A percentile compares a stretch with the other conserved stretches of the same genome.
phyloP scores from a whole-genome alignment of 2,888 invertebrate genomes.

The Carterocephalus palaemon region DNA sequence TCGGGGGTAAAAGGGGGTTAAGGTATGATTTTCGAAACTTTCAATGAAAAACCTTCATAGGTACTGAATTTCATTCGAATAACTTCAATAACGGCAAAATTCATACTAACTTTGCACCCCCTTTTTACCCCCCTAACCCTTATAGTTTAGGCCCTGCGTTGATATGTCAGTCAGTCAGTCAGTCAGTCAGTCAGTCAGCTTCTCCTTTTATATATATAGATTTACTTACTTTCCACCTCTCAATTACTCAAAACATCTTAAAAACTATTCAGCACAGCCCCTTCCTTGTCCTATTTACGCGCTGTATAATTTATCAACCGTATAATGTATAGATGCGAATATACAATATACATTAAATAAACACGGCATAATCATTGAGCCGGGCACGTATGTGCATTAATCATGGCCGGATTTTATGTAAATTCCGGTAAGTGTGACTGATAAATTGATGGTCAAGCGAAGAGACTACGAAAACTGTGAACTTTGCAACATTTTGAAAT shows the following conservation, averaged over 20 bases:
- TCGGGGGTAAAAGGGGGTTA: too few relatives aligned
- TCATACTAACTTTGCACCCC: too few relatives aligned
- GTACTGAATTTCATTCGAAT: too few relatives aligned
- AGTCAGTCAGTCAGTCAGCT: too few relatives aligned
- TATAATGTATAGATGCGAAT: slow-evolving; percentile 29
- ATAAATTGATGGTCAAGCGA: slow-evolving; percentile 71
- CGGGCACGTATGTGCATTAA: slow-evolving; percentile 54
- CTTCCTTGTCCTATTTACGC: slow-evolving; percentile 30
- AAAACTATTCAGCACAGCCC: slow-evolving; percentile 10
- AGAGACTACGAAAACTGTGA: slow-evolving; percentile 27
- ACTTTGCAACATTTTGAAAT: slow-evolving; percentile 29
- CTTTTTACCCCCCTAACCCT: too few relatives aligned
- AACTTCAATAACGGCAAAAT: too few relatives aligned
- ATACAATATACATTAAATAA: slow-evolving; percentile 32
- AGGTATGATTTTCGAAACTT: too few relatives aligned
- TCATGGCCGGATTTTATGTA: slow-evolving; percentile 70
- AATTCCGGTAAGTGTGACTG: slow-evolving; percentile 71
- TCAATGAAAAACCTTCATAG: too few relatives aligned
- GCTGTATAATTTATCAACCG: slow-evolving; percentile 43
- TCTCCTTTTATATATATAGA: too few relatives aligned
- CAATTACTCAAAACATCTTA: slow-evolving; percentile 11
- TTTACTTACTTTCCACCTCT: neutral
- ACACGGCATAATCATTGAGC: slow-evolving; percentile 38
- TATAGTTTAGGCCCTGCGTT: too few relatives aligned
- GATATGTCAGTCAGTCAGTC: too few relatives aligned